A percentile compares a stretch with the other conserved stretches of the same genome.
Evolutionary conservation across 2,113 vertebrate species (phyloP).

Genomic region (Ivindomyrus marchei): DNA sequence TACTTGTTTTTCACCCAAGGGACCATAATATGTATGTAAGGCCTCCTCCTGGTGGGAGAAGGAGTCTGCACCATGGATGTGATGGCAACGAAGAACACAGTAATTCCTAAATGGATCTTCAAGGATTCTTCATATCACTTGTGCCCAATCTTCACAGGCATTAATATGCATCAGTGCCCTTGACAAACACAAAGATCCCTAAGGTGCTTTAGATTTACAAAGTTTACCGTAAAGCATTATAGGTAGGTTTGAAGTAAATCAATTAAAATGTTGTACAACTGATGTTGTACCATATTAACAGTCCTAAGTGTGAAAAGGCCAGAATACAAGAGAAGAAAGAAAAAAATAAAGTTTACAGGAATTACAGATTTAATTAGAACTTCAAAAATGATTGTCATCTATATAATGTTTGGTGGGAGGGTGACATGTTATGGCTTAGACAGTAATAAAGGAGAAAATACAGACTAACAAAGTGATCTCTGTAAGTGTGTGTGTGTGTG

Average conservation of each 20-base stretch:
- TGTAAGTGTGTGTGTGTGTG: neutral
- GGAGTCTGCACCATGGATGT: neutral
- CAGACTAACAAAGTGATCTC: neutral
- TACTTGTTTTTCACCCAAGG: neutral
- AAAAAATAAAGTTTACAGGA: neutral
- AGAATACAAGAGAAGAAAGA: neutral
- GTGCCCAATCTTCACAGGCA: neutral
- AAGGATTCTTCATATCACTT: neutral
- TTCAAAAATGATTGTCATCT: neutral
- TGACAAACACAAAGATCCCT: neutral
- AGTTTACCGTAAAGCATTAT: neutral
- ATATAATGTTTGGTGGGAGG: neutral
- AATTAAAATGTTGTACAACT: neutral
- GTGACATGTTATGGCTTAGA: neutral
- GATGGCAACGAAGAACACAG: neutral
- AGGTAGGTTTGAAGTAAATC: neutral
- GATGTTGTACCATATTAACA: neutral
- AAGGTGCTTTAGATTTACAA: neutral
- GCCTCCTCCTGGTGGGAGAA: neutral
- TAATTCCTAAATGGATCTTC: neutral
- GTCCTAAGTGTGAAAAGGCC: neutral
- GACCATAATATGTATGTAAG: neutral
- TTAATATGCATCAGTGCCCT: neutral
- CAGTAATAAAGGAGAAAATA: neutral
- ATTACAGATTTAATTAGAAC: neutral